These are phyloP conservation scores for Edolisoma coerulescens DNA, from an alignment of 2,113 vertebrate genomes.

Conservation along the genomic window DNA sequence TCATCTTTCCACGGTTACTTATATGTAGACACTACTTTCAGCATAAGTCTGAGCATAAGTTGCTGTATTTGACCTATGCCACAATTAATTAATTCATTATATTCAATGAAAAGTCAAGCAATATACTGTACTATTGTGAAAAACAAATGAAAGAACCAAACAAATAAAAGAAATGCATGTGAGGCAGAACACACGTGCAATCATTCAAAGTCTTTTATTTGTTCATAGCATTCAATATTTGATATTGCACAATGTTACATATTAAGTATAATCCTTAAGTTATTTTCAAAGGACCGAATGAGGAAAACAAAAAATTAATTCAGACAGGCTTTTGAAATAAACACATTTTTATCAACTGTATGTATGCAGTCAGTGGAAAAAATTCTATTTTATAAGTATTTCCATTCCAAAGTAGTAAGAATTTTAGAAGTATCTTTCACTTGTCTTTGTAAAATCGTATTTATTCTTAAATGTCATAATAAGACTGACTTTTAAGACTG, in stretches of 20 bases:
- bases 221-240: neutral
- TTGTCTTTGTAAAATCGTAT: neutral
- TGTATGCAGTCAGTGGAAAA: neutral
- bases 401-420: neutral
- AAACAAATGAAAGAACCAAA: neutral
- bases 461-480: neutral
- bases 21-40: neutral
- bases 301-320: neutral
- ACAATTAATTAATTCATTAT: neutral
- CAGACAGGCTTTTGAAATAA: neutral
- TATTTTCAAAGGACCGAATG: neutral
- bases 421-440: neutral
- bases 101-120: neutral
- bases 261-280: neutral
- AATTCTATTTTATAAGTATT: neutral
- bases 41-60: neutral
- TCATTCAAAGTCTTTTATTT: neutral
- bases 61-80: neutral
- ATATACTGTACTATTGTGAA: neutral
- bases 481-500: neutral
- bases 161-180: neutral
- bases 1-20: neutral
- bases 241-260: neutral
- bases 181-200: neutral
- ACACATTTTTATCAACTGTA: neutral